A percentile compares a stretch with the other conserved stretches of the same genome.
phyloP scores from a whole-genome alignment of 2,888 invertebrate genomes.

The Nemotelus pantherinus region DNA sequence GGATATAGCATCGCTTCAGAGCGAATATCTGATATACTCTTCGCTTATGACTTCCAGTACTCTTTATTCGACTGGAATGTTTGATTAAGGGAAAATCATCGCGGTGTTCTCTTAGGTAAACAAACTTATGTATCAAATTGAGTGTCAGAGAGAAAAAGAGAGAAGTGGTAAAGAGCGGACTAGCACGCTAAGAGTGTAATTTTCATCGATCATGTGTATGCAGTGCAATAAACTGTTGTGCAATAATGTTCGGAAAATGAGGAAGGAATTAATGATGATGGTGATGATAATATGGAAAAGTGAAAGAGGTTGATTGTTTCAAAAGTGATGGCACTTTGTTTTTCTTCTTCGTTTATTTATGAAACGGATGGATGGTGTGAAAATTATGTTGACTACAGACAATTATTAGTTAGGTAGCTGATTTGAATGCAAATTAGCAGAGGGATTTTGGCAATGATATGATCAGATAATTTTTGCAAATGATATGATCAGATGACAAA shows the following conservation, averaged over 20 bases:
- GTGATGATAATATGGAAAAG: no score
- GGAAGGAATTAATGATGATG: no score
- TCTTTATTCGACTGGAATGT: slow-evolving; percentile 6
- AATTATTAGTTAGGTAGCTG: no score
- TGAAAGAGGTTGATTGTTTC: no score
- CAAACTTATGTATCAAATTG: background rate
- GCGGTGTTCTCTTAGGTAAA: background rate
- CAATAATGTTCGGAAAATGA: background rate
- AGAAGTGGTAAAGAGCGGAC: background rate
- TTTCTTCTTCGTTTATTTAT: no score
- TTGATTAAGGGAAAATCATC: background rate
- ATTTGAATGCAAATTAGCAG: no score
- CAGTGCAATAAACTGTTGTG: slow-evolving; percentile 23
- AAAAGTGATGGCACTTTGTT: no score
- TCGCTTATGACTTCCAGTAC: background rate
- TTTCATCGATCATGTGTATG: background rate
- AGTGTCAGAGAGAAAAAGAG: background rate
- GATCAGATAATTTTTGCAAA: no score
- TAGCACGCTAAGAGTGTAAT: background rate
- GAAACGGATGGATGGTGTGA: no score
- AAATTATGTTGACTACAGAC: no score
- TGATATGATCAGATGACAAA: no score
- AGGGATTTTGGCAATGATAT: no score
- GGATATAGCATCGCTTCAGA: background rate
- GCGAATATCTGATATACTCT: background rate